Percentiles rank a stretch among this genome's conserved stretches.
Evolutionary conservation across 2,888 invertebrate species (phyloP).

Genomic region (Aphrophora alni): DNA sequence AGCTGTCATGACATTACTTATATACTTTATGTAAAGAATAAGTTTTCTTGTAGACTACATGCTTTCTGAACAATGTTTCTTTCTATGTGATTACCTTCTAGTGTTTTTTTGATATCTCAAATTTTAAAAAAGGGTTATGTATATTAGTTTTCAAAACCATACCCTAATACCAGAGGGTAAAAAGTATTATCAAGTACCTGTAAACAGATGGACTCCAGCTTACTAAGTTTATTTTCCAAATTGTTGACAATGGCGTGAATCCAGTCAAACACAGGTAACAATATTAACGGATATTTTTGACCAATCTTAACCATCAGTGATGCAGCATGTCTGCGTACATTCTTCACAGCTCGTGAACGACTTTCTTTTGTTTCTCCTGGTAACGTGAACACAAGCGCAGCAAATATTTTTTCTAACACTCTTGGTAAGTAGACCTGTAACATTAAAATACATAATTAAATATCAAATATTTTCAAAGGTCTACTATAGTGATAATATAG

Average conservation of each 20-base stretch:
- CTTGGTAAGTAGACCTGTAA: slow-evolving; percentile 67
- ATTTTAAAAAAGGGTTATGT: no score
- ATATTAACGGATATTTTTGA: slow-evolving; percentile 81
- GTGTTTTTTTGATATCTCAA: no score
- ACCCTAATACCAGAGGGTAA: no score
- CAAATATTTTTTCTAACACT: slow-evolving; percentile 89
- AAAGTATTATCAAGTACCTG: slow-evolving; percentile 58
- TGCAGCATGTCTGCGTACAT: slow-evolving; percentile 87
- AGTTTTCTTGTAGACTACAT: no score
- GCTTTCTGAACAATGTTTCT: no score
- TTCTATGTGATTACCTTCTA: no score
- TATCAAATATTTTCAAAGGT: no score
- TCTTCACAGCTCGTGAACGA: slow-evolving; percentile 77
- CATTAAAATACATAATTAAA: no score
- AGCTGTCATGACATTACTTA: no score
- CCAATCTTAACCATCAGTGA: slow-evolving; percentile 89
- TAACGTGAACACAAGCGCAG: slow-evolving; percentile 73
- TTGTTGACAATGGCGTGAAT: slow-evolving; percentile 78
- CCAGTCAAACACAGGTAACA: slow-evolving; percentile 86
- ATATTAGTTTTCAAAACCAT: no score
- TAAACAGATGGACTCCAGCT: slow-evolving; percentile 82
- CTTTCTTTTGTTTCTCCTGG: slow-evolving; percentile 70
- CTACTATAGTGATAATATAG: no score
- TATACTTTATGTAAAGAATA: no score
- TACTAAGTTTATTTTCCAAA: slow-evolving; percentile 71